phyloP scores from a whole-genome alignment of 2,888 invertebrate species.

The Thymelicus lineola region DNA sequence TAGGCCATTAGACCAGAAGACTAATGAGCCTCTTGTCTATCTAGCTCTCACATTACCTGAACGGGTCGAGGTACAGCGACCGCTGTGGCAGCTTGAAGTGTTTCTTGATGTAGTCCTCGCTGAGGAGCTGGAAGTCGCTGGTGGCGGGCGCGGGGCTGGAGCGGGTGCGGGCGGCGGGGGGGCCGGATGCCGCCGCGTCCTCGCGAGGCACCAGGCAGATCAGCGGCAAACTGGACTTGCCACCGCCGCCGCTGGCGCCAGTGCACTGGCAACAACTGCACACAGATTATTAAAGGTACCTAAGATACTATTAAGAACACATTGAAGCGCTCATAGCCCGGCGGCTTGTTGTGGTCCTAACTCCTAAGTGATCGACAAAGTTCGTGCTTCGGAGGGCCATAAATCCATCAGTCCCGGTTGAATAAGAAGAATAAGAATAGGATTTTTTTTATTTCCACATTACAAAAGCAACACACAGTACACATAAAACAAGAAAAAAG shows the following conservation, averaged over 20 bases:
- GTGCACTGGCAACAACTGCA: conserved; percentile 66
- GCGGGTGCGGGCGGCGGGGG: conserved; percentile 42
- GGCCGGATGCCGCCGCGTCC: conserved; percentile 41
- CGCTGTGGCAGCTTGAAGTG: conserved; percentile 71
- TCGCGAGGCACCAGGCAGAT: conserved; percentile 74
- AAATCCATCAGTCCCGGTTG: too few relatives aligned
- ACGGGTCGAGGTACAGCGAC: conserved; percentile 71
- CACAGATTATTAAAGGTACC: background rate
- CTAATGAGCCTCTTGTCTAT: too few relatives aligned
- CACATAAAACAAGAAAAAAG: too few relatives aligned
- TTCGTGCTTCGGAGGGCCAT: too few relatives aligned
- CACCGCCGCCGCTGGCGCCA: conserved; percentile 45
- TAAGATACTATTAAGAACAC: too few relatives aligned
- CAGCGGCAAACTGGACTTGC: conserved; percentile 59
- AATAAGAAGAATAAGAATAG: too few relatives aligned
- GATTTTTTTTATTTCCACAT: too few relatives aligned
- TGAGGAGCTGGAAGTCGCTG: conserved; percentile 61
- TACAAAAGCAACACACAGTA: too few relatives aligned
- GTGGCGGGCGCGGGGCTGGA: conserved; percentile 45
- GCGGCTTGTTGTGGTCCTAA: too few relatives aligned
- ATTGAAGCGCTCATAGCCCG: too few relatives aligned
- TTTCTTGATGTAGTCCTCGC: conserved; percentile 69
- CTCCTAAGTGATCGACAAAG: too few relatives aligned
- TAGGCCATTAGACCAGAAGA: too few relatives aligned
- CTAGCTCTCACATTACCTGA: conserved; percentile 52